These are phyloP conservation scores for Acromyrmex charruanus DNA, from an alignment of 1,140 invertebrate species.

Conservation along the genomic window DNA sequence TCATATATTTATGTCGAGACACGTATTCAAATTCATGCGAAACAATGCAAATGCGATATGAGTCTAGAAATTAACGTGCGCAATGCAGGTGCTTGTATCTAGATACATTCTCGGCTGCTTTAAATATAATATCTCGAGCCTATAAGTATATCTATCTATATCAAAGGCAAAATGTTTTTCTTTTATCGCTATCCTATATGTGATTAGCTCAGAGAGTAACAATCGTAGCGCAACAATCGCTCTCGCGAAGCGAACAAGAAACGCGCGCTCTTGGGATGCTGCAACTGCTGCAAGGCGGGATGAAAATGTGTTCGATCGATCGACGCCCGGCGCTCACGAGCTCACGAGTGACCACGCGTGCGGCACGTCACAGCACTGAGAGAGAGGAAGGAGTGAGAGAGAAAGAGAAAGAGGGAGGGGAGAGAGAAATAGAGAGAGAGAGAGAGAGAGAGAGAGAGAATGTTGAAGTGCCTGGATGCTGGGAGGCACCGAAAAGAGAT, in stretches of 20 bases:
- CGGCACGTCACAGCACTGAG: slow-evolving; percentile 3
- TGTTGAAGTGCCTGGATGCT: neutral
- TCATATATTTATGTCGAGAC: neutral
- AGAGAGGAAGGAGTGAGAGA: neutral
- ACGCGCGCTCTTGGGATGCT: neutral
- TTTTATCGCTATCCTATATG: neutral
- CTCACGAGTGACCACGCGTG: slow-evolving; percentile 24
- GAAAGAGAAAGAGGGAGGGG: neutral
- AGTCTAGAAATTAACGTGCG: neutral
- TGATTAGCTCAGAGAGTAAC: neutral
- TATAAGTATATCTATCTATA: no score
- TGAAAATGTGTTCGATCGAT: slow-evolving; percentile 30
- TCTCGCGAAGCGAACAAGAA: neutral
- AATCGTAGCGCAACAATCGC: neutral
- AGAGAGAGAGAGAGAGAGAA: neutral
- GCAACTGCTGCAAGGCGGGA: neutral
- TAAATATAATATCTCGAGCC: no score
- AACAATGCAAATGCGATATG: neutral
- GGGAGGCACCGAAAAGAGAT: neutral
- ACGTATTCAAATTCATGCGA: neutral
- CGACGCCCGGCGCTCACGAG: slow-evolving; percentile 23
- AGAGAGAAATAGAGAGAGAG: no score
- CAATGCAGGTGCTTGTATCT: neutral
- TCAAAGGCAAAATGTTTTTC: no score
- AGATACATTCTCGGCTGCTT: neutral